These are phyloP conservation scores for Hydrolagus colliei DNA, from an alignment of 2,797 vertebrate genomes.

Conservation along the genomic window DNA sequence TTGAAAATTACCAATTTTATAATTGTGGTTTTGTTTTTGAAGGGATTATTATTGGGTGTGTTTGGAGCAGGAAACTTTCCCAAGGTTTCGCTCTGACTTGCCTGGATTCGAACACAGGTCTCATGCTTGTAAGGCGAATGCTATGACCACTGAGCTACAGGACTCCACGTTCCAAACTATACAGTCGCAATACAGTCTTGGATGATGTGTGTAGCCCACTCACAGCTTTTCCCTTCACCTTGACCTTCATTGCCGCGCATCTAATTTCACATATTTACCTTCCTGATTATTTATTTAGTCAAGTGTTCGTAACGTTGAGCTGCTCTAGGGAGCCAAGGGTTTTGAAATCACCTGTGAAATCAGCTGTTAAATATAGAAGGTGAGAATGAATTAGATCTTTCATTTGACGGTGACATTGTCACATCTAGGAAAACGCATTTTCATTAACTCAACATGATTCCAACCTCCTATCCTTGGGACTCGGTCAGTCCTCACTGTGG, in stretches of 20 bases:
- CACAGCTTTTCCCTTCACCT: neutral
- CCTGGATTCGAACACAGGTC: too few species aligned
- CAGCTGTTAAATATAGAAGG: neutral
- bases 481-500: neutral
- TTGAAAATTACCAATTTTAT: too few species aligned
- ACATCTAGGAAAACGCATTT: constrained; percentile 23
- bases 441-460: neutral
- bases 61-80: too few species aligned
- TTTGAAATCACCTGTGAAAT: neutral
- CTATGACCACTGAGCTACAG: neutral
- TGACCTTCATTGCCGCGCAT: neutral
- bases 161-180: neutral
- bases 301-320: neutral
- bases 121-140: neutral
- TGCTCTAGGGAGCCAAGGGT: neutral
- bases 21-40: too few species aligned
- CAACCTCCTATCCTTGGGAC: neutral
- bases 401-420: neutral
- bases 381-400: neutral
- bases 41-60: too few species aligned
- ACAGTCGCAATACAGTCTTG: neutral
- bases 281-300: neutral
- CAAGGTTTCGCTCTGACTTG: too few species aligned
- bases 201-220: neutral
- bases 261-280: neutral